Percentiles rank a stretch among this genome's conserved stretches.
phyloP scores from a whole-genome alignment of 2,888 invertebrate species.

The Autographa gamma region DNA sequence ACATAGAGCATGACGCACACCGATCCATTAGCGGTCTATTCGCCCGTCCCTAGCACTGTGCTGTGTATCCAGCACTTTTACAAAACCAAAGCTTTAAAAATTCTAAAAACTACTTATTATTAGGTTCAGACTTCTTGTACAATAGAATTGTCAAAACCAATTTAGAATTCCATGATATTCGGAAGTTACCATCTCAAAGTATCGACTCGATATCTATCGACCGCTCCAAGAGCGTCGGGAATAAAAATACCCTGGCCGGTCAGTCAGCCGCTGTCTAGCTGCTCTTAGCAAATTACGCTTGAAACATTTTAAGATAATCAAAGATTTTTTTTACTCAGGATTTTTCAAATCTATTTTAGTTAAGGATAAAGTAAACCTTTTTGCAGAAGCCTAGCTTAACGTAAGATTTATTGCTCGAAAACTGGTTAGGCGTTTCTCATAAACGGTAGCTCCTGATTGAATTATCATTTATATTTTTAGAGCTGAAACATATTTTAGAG shows the following conservation, averaged over 20 bases:
- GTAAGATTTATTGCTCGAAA: constrained; percentile 9
- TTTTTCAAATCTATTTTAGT: constrained; percentile 13
- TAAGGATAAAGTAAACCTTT: constrained; percentile 13
- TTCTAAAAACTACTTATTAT: neutral
- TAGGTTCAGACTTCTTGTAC: constrained; percentile 5
- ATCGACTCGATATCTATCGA: constrained; percentile 6
- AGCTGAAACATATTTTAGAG: neutral
- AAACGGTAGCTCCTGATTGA: neutral
- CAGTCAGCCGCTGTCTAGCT: constrained; percentile 14
- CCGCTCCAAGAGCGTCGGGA: constrained; percentile 7
- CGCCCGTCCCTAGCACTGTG: constrained; percentile 55
- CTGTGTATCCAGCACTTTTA: constrained; percentile 24
- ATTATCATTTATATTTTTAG: neutral
- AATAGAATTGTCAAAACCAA: constrained; percentile 11
- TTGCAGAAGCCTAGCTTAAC: constrained; percentile 10
- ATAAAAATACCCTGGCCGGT: constrained; percentile 11
- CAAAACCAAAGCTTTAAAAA: constrained; percentile 28
- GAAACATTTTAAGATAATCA: constrained; percentile 23
- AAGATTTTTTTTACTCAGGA: constrained; percentile 12
- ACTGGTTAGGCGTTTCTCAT: constrained; percentile 1
- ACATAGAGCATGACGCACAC: constrained; percentile 76
- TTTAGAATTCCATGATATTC: constrained; percentile 9
- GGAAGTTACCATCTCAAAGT: constrained; percentile 9
- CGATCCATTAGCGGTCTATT: constrained; percentile 77
- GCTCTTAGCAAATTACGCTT: constrained; percentile 32